These are phyloP conservation scores for Lomographa bimaculata DNA, from an alignment of 2,888 invertebrate species.

Conservation along the genomic window DNA sequence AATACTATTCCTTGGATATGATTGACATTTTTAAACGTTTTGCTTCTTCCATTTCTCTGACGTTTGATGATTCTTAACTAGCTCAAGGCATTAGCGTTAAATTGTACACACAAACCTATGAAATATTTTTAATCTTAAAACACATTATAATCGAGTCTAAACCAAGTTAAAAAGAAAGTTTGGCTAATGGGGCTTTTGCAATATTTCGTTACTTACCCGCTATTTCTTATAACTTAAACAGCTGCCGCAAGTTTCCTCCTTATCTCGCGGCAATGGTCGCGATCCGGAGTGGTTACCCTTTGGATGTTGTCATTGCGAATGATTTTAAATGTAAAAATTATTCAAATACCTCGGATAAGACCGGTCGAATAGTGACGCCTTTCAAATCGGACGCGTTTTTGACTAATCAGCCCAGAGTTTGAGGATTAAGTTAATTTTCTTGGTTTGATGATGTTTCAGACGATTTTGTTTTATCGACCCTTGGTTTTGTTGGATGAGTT, in stretches of 20 bases:
- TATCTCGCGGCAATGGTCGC: conserved; percentile 79
- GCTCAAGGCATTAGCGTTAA: too few relatives aligned
- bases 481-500: conserved; percentile 4
- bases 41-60: too few relatives aligned
- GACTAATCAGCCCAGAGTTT: conserved; percentile 50
- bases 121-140: too few relatives aligned
- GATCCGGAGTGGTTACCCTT: conserved; percentile 81
- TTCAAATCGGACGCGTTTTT: conserved; percentile 66
- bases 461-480: conserved; percentile 21
- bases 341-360: conserved; percentile 78
- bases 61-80: too few relatives aligned
- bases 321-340: conserved; percentile 84
- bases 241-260: conserved; percentile 61
- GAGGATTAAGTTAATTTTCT: conserved; percentile 24
- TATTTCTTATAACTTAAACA: conserved; percentile 32
- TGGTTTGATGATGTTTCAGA: conserved; percentile 17
- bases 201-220: too few relatives aligned
- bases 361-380: conserved; percentile 70
- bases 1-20: too few relatives aligned
- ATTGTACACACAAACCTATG: too few relatives aligned
- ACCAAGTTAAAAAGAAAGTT: too few relatives aligned
- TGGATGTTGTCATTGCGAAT: conserved; percentile 81
- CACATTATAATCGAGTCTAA: too few relatives aligned
- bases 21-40: too few relatives aligned
- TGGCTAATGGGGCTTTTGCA: too few relatives aligned